Base-by-base conservation (phyloP, 2,797 vertebrate genomes). In the Xerus rutilus region DNA sequence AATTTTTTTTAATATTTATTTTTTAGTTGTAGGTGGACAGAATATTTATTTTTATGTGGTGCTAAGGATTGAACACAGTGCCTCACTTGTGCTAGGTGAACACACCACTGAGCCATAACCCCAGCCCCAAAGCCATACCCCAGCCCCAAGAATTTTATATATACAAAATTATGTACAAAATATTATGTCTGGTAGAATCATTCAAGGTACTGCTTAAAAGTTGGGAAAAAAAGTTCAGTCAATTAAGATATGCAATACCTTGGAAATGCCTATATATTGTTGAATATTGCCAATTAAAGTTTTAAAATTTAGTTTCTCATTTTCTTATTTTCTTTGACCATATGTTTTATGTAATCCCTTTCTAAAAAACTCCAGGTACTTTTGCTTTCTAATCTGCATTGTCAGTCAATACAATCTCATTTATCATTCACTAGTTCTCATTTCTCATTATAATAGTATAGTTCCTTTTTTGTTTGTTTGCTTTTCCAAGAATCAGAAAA, bases 261-360 rank as follows among this genome's bases (percentile, higher is more conserved):
- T 81, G 30, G 21, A 93, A 95, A 94, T 79, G 21, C 13, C 25
- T 90, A 45, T 30, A 85, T 83, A 72, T 43, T 76, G 5, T 78
- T 86, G 30, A 87, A 73, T 92, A 59, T 65, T 90, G 32, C 52
- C n/a, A 12, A 57, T 86, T 54, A 45, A 30, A 57, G 21, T 91
- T 92, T 92, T 49, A 2, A 64, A 72, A 25, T 86, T 77, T 91
- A 93, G 43, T 17, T 47, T 92, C n/a, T 2, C 21, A 57, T 82
- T 93, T 95, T 95, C 54, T 87, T 90, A 5, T 43, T 74, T 90
- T 65, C 84, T 79, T 85, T 82, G 20, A 73, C 14, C 28, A 28
- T 49, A 23, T 39, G 32, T 49, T 93, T 83, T 93, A 0, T 35
- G 23, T 35, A 54, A 72, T 72, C 10, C 25, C 18, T 32, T 70